Conservation (phyloP, 2,888 invertebrate genomes). For the Antheraea assamensis region DNA sequence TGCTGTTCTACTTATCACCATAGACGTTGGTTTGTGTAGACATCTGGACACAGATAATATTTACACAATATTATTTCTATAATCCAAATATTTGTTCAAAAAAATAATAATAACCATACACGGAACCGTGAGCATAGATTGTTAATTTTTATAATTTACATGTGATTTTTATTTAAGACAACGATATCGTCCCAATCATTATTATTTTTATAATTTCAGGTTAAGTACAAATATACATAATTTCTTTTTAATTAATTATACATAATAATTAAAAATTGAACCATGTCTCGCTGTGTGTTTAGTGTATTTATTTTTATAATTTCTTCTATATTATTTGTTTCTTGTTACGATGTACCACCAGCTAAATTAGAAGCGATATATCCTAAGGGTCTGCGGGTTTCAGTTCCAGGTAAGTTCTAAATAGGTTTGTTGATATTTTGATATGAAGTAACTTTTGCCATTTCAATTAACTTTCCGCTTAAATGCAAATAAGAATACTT, state of each 20-base stretch:
- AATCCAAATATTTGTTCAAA: too few relatives aligned
- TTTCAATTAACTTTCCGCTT: neutral
- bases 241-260: neutral
- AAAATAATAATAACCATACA: too few relatives aligned
- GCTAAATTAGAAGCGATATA: conserved; percentile 81
- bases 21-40: too few relatives aligned
- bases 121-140: too few relatives aligned
- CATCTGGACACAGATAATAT: too few relatives aligned
- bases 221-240: neutral
- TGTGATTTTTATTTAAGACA: neutral
- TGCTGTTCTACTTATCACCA: too few relatives aligned
- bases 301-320: conserved; percentile 1
- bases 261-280: neutral
- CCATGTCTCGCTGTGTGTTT: conserved; percentile 10
- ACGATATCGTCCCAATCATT: neutral
- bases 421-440: neutral
- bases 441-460: neutral
- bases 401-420: conserved; percentile 80
- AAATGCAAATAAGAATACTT: neutral
- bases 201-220: neutral
- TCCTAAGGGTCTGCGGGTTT: conserved; percentile 83
- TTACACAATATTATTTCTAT: too few relatives aligned
- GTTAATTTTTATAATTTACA: too few relatives aligned
- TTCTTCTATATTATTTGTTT: conserved; percentile 25
- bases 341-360: conserved; percentile 66